Evolutionary conservation across 2,888 invertebrate genomes (phyloP).

Genomic region (Heliconius cydno): DNA sequence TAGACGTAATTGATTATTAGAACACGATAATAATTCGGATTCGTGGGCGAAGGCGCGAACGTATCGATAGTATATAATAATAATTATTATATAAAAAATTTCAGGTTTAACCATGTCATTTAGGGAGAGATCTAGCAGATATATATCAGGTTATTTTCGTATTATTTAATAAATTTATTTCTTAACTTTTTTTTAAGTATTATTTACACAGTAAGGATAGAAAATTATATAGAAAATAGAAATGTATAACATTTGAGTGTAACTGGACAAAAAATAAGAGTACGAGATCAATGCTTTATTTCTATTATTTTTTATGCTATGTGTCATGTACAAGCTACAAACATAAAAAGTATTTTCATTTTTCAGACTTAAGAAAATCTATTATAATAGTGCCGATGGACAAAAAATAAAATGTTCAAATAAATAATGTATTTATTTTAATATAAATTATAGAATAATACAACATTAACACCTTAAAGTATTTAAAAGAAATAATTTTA

Average conservation of each 20-base stretch:
- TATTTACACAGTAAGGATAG: not conserved
- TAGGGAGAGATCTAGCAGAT: slow-evolving; percentile 14
- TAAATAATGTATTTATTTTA: slow-evolving; percentile 34
- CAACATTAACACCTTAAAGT: slow-evolving; percentile 12
- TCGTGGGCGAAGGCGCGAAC: too few relatives aligned
- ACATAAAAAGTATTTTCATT: slow-evolving; percentile 2
- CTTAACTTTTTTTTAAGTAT: not conserved
- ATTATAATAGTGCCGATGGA: slow-evolving; percentile 60
- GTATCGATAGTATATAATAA: not conserved
- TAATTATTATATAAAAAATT: not conserved
- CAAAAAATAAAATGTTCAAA: slow-evolving; percentile 47
- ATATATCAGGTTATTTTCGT: slow-evolving; percentile 11
- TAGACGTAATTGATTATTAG: too few relatives aligned
- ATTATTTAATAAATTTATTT: not conserved
- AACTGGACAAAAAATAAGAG: not conserved
- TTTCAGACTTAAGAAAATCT: slow-evolving; percentile 50
- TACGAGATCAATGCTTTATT: not conserved
- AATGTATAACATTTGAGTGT: not conserved
- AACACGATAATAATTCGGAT: too few relatives aligned
- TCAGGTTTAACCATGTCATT: slow-evolving; percentile 12
- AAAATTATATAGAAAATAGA: not conserved
- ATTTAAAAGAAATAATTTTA: slow-evolving; percentile 11
- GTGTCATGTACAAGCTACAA: not conserved
- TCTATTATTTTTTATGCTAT: not conserved
- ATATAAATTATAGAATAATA: slow-evolving; percentile 6